Percentiles rank a stretch among this genome's conserved stretches.
These are phyloP conservation scores for Capromys pilorides DNA, from an alignment of 2,797 vertebrate species.

Conservation along the genomic window DNA sequence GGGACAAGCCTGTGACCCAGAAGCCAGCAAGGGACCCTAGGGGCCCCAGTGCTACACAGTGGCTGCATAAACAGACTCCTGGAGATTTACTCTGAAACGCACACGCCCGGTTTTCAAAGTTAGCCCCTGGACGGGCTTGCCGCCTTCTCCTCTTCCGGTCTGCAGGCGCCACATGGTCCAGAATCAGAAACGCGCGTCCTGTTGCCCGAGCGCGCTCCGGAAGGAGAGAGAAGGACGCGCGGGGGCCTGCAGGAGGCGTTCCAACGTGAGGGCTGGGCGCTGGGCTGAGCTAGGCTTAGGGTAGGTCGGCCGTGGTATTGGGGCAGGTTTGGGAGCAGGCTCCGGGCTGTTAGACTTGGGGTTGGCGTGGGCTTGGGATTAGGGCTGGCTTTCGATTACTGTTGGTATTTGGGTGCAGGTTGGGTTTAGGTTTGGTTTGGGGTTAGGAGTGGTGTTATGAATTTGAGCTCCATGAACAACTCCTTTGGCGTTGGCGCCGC, in stretches of 20 bases:
- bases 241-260: neutral
- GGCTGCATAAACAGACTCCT: neutral
- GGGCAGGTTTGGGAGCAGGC: neutral
- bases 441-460: neutral
- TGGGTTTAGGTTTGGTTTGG: conserved; percentile 1
- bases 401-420: neutral
- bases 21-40: neutral
- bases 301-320: too few species aligned
- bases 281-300: neutral
- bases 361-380: neutral
- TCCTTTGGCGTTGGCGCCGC: neutral
- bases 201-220: neutral
- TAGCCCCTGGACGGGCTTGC: neutral
- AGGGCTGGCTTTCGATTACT: neutral
- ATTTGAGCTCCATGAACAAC: neutral
- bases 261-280: neutral
- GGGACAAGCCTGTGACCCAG: neutral
- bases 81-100: neutral
- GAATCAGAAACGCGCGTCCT: neutral
- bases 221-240: neutral
- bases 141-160: neutral
- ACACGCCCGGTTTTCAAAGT: neutral
- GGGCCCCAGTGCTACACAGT: neutral
- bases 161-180: neutral
- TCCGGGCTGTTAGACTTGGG: neutral